A percentile compares a stretch with the other conserved stretches of the same genome.
Conservation (phyloP, 2,888 invertebrate genomes). For the Drosophila eohydei region DNA sequence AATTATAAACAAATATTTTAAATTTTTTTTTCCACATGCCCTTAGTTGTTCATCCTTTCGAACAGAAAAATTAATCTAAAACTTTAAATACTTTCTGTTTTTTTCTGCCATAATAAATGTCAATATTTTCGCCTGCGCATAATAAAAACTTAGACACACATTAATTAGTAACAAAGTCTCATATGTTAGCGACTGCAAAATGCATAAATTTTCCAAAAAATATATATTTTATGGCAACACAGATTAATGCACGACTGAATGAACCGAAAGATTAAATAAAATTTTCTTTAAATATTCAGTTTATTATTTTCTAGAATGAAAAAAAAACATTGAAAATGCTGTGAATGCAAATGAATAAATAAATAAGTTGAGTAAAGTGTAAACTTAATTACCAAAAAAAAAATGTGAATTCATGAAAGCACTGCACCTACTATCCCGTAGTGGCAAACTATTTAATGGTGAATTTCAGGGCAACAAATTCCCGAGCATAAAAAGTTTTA, state of each 20-base stretch:
- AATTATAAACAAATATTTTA: too few relatives aligned
- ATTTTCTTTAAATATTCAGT: not conserved
- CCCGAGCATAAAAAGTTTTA: slow-evolving; percentile 22
- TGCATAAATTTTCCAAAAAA: not conserved
- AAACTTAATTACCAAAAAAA: slow-evolving; percentile 20
- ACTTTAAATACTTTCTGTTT: too few relatives aligned
- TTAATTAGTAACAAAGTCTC: too few relatives aligned
- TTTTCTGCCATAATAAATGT: not conserved
- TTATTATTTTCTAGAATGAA: not conserved
- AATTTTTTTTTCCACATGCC: too few relatives aligned
- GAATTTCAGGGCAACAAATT: slow-evolving; percentile 12
- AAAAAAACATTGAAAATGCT: not conserved
- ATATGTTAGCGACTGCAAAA: not conserved
- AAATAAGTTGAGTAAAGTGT: slow-evolving; percentile 24
- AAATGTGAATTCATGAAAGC: not conserved
- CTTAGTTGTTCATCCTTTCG: too few relatives aligned
- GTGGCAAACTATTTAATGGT: slow-evolving; percentile 12
- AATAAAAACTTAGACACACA: not conserved
- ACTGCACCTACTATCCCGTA: not conserved
- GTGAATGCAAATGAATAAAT: slow-evolving; percentile 6
- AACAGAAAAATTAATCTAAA: too few relatives aligned
- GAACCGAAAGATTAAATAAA: not conserved
- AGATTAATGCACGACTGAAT: not conserved
- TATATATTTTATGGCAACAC: not conserved
- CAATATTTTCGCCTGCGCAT: not conserved